Evolutionary conservation across 2,888 invertebrate genomes (phyloP), one percentile per base, ranked within the genome.

Genomic region (Conus canariensis): DNA sequence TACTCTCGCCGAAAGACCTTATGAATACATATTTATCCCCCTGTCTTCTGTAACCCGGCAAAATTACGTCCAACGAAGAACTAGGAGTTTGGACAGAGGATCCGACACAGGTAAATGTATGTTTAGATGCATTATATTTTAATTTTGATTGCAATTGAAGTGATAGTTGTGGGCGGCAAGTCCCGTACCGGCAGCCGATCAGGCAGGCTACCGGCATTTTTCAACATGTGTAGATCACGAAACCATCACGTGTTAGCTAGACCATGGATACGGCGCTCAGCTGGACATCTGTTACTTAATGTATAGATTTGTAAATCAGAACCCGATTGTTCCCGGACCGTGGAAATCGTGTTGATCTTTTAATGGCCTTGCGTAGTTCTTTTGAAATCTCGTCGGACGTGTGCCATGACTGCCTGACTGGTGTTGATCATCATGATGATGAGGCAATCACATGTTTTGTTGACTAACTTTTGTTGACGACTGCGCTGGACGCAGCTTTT

Each of bases 11-110:
- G n/a, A 16, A 22, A 19, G 59, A 60, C 87, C 87, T 82, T 87
- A 87, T 90, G 87, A 80, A 70, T 86, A 16, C 77, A 83, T 83
- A 89, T 92, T 92, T 92, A 87, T 90, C 90, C 88, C 82, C 87
- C 60, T 80, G 88, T 90, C 90, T 85, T 70, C 90, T 56, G 90
- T 91, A 93, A 95, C 90, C 93, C 91, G 92, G 92, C 93, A 95
- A 94, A 94, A 95, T 95, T 94, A 93, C 94, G 94, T 91, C 94
- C 92, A 92, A 91, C 93, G 93, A 92, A 92, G 93, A 93, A 93
- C 91, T 89, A 91, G 92, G 92, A 90, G 91, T 91, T 92, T 92
- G 93, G 92, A 92, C 92, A 92, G 94, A 93, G 92, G 93, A 93
- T 93, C 93, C 93, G 91, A 92, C 91, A 92, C 92, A 93, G 94